Evolutionary conservation across 2,888 invertebrate species (phyloP).

Genomic region (Tricholauxania praeusta): DNA sequence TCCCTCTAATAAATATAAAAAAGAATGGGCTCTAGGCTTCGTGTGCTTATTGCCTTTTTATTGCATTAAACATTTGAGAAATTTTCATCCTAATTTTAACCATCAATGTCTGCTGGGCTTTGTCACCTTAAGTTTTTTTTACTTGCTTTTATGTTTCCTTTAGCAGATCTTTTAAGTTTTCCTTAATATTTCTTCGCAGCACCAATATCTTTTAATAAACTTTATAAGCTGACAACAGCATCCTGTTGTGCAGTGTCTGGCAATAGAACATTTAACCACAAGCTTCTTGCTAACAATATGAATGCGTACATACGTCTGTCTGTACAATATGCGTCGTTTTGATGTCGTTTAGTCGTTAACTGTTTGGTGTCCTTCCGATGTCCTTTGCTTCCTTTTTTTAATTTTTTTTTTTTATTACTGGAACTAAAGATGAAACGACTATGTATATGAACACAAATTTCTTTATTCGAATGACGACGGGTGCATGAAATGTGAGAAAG

Average conservation of each 20-base stretch:
- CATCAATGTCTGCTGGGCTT: too few species aligned
- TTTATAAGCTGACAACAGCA: background rate
- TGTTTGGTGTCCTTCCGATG: background rate
- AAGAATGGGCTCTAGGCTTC: too few species aligned
- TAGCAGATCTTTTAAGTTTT: background rate
- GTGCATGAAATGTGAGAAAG: too few species aligned
- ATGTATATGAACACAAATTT: too few species aligned
- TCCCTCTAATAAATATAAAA: too few species aligned
- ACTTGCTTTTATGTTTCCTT: too few species aligned
- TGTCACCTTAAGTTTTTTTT: too few species aligned
- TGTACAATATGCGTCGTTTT: background rate
- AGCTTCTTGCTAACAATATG: background rate
- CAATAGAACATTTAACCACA: background rate
- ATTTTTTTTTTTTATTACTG: background rate
- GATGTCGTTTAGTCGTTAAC: background rate
- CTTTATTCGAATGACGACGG: too few species aligned
- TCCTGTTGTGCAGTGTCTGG: background rate
- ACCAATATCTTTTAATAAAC: background rate
- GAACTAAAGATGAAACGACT: too few species aligned
- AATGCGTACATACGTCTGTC: background rate
- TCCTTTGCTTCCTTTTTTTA: background rate
- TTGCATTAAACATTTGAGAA: too few species aligned
- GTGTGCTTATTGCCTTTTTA: too few species aligned
- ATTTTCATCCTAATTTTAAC: too few species aligned
- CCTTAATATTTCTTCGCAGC: background rate